Conservation (phyloP, 2,113 vertebrate genomes). For the Syngnathus scovelli region DNA sequence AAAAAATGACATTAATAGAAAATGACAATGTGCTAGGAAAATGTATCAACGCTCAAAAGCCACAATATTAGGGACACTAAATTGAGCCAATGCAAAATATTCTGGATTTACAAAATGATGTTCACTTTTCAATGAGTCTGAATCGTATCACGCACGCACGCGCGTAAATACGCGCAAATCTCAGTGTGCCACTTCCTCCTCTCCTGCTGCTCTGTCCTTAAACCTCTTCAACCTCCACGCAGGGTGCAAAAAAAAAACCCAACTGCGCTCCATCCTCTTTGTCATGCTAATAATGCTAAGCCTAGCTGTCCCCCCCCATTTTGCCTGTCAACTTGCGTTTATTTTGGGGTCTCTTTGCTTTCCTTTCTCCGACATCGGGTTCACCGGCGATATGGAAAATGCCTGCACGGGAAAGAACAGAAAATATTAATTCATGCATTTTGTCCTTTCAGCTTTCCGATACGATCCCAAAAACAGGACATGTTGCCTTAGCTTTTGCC, state of each 20-base stretch:
- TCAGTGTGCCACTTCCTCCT: slow-evolving; percentile 69
- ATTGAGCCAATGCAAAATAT: not conserved
- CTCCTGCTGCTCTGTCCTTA: slow-evolving; percentile 70
- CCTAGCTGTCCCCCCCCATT: slow-evolving; percentile 70
- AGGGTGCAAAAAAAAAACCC: slow-evolving; percentile 52
- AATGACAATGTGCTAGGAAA: slow-evolving; percentile 40
- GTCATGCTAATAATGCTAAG: slow-evolving; percentile 74
- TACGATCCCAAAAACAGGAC: no score
- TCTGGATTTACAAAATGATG: not conserved
- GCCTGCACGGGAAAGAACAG: slow-evolving; percentile 36
- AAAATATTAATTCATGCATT: slow-evolving; percentile 36
- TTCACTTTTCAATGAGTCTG: not conserved
- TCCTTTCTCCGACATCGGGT: slow-evolving; percentile 51
- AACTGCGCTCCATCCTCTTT: slow-evolving; percentile 67
- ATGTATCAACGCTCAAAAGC: slow-evolving; percentile 28
- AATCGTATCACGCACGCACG: not conserved
- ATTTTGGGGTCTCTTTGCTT: slow-evolving; percentile 53
- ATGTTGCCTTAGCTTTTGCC: no score
- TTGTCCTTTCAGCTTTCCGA: no score
- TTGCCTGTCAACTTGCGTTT: slow-evolving; percentile 75
- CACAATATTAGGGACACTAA: not conserved
- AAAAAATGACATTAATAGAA: no score
- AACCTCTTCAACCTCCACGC: slow-evolving; percentile 66
- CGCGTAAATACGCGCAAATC: slow-evolving; percentile 30
- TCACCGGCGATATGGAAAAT: slow-evolving; percentile 63